Percentiles rank a stretch among this genome's conserved stretches.
phyloP scores from a whole-genome alignment of 2,888 invertebrate genomes.

The Caenorhabditis imperialis region DNA sequence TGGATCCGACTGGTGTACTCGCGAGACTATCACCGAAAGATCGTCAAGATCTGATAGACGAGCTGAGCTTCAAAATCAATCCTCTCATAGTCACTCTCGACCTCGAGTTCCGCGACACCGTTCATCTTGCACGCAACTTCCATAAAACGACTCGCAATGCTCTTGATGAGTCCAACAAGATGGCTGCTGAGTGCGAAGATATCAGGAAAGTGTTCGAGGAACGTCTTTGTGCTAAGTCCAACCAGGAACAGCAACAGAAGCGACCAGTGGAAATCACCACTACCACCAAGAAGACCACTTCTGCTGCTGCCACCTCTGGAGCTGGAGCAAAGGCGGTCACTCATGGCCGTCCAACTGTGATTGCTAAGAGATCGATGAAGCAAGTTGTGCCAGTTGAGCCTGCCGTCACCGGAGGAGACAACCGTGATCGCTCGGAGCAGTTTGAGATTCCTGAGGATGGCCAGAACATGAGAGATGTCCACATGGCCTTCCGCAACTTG shows the following conservation, averaged over 20 bases:
- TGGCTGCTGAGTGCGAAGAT: slow-evolving; percentile 18
- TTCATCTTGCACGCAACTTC: slow-evolving; percentile 19
- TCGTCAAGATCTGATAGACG: slow-evolving; percentile 30
- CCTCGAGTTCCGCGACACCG: slow-evolving; percentile 46
- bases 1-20: slow-evolving; percentile 32
- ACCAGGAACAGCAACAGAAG: background rate
- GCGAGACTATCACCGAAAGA: slow-evolving; percentile 20
- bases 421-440: background rate
- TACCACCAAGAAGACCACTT: slow-evolving; percentile 7
- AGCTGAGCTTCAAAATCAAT: slow-evolving; percentile 32
- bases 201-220: slow-evolving; percentile 19
- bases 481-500: slow-evolving; percentile 20
- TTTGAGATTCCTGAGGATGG: background rate
- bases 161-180: slow-evolving; percentile 8
- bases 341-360: slow-evolving; percentile 34
- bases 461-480: slow-evolving; percentile 29
- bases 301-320: slow-evolving; percentile 38
- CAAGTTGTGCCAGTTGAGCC: slow-evolving; percentile 1
- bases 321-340: background rate
- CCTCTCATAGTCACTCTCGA: slow-evolving; percentile 34
- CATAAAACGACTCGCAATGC: slow-evolving; percentile 14
- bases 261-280: slow-evolving; percentile 6
- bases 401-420: background rate
- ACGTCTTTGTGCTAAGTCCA: background rate
- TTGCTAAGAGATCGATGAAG: slow-evolving; percentile 46